Evolutionary conservation across 2,888 invertebrate species (phyloP), one percentile per base, ranked within the genome.

Genomic region (Tethea ocularis): DNA sequence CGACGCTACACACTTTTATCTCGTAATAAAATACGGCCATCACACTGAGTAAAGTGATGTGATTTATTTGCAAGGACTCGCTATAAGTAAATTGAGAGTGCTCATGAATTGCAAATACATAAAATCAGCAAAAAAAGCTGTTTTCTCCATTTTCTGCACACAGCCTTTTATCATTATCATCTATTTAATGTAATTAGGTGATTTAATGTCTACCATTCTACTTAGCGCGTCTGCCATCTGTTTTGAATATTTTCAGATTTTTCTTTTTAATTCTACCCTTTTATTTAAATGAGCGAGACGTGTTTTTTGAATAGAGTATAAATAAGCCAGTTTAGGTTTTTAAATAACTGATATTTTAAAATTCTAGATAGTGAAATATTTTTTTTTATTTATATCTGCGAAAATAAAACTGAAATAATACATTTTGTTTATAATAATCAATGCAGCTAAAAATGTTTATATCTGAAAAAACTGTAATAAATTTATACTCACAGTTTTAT

Each of bases 401-500:
- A n/a, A n/a, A n/a, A n/a, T n/a, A n/a, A n/a, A n/a, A 24, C 24
- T 24, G 24, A 33, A 33, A 33, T 33, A 33, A 13, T 13, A 11
- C 8, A 22, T 51, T 51, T 22, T 22, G 24, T n/a, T n/a, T n/a
- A n/a, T n/a, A n/a, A n/a, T n/a, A n/a, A n/a, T n/a, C n/a, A n/a
- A n/a, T n/a, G n/a, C n/a, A n/a, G n/a, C n/a, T n/a, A n/a, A n/a
- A n/a, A n/a, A n/a, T n/a, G n/a, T n/a, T n/a, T n/a, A n/a, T n/a
- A n/a, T n/a, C 2, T 13, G 22, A 0, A 1, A n/a, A 22, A 23
- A 52, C 13, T 15, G 52, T 0, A 36, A 13, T 51, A 15, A 52
- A n/a, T n/a, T n/a, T 13, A 7, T 41, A 94, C 96, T 96, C 81
- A 98, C 97, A 91, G 98, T 97, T 93, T 97, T 96, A 93, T 98